Evolutionary conservation across 1,140 invertebrate genomes (phyloP).

Genomic region (Zaprionus nigranus): DNA sequence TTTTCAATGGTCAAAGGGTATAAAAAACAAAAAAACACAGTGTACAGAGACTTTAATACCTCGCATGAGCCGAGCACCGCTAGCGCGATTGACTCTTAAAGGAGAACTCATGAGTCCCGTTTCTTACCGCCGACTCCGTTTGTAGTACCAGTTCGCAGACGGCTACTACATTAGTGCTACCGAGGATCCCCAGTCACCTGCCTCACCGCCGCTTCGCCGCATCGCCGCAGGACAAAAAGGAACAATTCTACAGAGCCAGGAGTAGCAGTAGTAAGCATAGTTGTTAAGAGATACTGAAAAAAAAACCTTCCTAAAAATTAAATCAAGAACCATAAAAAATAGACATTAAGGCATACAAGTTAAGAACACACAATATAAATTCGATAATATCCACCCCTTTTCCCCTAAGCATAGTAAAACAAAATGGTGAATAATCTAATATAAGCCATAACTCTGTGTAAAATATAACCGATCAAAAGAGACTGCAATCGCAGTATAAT

Average conservation of each 20-base stretch:
- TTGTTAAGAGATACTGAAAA: background rate
- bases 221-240: background rate
- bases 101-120: no score
- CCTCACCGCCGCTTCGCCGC: background rate
- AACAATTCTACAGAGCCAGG: constrained; percentile 6
- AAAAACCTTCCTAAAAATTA: background rate
- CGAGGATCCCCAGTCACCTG: no score
- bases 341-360: background rate
- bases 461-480: background rate
- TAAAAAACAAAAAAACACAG: no score
- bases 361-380: background rate
- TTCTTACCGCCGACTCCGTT: no score
- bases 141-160: no score
- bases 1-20: no score
- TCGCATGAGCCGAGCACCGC: no score
- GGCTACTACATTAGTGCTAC: no score
- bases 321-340: background rate
- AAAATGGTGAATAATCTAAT: background rate
- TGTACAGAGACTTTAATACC: no score
- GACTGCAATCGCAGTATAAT: background rate
- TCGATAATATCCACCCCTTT: background rate
- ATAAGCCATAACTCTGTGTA: background rate
- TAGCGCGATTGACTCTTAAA: no score
- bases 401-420: background rate
- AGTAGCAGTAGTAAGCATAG: constrained; percentile 1